phyloP scores from a whole-genome alignment of 2,797 vertebrate species.

The Sebastes itinus region DNA sequence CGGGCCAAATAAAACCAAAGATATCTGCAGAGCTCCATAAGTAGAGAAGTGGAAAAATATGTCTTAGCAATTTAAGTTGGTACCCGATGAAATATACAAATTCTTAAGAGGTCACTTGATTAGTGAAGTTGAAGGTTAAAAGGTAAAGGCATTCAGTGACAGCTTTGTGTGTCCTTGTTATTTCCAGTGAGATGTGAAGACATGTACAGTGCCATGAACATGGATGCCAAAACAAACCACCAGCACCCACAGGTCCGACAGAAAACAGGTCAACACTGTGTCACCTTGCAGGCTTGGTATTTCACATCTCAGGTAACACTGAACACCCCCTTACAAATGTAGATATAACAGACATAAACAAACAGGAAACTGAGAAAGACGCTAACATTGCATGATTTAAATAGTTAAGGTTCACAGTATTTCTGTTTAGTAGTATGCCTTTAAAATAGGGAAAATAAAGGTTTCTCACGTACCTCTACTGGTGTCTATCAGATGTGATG shows the following conservation, averaged over 20 bases:
- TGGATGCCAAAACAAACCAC: background rate
- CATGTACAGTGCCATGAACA: background rate
- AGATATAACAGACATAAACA: background rate
- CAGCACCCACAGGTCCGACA: background rate
- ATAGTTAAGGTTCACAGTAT: too few relatives aligned
- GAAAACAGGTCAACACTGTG: background rate
- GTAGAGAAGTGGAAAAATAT: too few relatives aligned
- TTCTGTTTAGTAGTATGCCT: too few relatives aligned
- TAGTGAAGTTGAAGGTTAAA: background rate
- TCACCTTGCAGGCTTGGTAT: background rate
- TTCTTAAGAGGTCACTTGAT: background rate
- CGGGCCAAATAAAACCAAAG: too few relatives aligned
- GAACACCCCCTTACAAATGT: background rate
- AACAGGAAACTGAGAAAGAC: background rate
- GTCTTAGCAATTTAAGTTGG: too few relatives aligned
- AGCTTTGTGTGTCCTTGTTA: background rate
- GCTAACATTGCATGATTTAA: background rate
- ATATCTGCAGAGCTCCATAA: too few relatives aligned
- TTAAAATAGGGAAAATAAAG: background rate
- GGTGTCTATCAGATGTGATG: background rate
- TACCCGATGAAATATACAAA: too few relatives aligned
- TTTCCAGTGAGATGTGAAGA: background rate
- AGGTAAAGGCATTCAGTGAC: background rate
- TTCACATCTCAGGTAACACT: background rate
- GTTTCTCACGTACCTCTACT: background rate